Conservation (phyloP, 2,797 vertebrate genomes). For the Labroides dimidiatus region DNA sequence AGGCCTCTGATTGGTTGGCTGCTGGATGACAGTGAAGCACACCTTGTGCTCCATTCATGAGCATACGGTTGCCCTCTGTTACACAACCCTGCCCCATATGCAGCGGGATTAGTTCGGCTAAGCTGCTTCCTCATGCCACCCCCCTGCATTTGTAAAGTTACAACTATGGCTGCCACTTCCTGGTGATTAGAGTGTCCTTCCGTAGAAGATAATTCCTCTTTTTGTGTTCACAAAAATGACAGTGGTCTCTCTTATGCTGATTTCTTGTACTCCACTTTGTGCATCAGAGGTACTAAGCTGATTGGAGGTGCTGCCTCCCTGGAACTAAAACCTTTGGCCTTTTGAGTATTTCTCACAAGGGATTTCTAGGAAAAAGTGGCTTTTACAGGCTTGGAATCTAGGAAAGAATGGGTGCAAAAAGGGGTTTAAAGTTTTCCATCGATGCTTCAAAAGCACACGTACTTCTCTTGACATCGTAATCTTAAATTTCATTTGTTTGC, state of each 20-base stretch:
- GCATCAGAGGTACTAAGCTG: conserved; percentile 16
- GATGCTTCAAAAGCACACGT: background rate
- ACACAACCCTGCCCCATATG: conserved; percentile 55
- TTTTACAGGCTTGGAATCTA: background rate
- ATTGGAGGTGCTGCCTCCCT: background rate
- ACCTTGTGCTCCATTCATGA: conserved; percentile 37
- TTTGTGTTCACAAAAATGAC: background rate
- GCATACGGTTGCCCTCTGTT: conserved; percentile 21
- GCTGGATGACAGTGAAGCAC: background rate
- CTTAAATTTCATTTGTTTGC: background rate
- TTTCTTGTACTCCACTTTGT: background rate
- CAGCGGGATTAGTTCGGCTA: conserved; percentile 69
- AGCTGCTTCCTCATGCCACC: conserved; percentile 59
- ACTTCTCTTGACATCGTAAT: background rate
- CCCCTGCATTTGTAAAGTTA: conserved; percentile 31
- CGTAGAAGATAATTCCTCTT: background rate
- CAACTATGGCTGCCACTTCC: conserved; percentile 8
- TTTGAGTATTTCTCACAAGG: background rate
- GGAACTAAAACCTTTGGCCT: background rate
- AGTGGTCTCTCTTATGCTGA: background rate
- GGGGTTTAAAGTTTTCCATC: background rate
- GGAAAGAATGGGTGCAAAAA: background rate
- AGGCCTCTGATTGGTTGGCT: conserved; percentile 1
- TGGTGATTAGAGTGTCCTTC: background rate
- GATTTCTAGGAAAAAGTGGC: background rate